Evolutionary conservation across 2,888 invertebrate species (phyloP).

Genomic region (Rotaria socialis): DNA sequence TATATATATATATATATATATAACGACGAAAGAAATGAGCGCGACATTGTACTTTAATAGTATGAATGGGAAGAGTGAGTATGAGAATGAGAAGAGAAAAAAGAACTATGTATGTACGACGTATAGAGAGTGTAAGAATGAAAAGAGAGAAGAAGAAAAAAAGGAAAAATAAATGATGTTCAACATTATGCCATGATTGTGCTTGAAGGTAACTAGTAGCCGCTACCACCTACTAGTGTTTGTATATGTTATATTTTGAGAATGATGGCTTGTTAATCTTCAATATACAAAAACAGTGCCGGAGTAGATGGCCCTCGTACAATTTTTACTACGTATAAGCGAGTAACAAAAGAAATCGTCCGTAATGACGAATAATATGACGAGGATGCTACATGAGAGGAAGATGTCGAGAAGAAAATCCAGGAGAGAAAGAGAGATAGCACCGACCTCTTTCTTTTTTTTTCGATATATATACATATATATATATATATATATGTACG

Average conservation of each 20-base stretch:
- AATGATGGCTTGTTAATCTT: conserved; percentile 12
- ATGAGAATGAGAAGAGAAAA: neutral
- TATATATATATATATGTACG: neutral
- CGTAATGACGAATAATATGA: neutral
- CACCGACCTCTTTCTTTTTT: neutral
- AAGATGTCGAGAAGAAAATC: neutral
- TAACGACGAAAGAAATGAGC: conserved; percentile 21
- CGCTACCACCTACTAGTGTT: neutral
- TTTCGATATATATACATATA: neutral
- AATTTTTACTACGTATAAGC: neutral
- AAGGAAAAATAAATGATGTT: neutral
- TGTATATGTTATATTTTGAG: neutral
- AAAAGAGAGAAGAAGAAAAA: neutral
- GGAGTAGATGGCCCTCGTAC: neutral
- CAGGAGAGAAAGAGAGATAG: neutral
- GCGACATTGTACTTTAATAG: neutral
- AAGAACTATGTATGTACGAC: neutral
- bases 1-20: conserved; percentile 2
- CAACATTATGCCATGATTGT: neutral
- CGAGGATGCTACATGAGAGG: neutral
- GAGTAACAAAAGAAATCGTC: conserved; percentile 24
- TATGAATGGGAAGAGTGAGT: neutral
- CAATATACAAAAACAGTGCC: neutral
- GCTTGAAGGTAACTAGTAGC: neutral
- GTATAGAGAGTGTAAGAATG: neutral